phyloP scores from a whole-genome alignment of 2,888 invertebrate genomes.

The Aphidius colemani region DNA sequence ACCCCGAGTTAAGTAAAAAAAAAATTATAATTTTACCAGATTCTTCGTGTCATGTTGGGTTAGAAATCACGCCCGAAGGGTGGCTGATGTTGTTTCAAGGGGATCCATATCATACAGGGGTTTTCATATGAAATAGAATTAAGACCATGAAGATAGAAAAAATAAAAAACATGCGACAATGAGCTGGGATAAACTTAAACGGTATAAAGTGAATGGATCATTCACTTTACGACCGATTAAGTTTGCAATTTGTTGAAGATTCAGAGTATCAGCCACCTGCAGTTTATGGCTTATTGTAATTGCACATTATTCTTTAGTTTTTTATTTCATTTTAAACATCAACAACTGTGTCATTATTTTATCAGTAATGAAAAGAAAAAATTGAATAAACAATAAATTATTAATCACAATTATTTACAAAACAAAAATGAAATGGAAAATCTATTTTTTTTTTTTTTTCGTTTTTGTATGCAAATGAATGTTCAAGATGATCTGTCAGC shows the following conservation, averaged over 20 bases:
- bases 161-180: slow-evolving; percentile 33
- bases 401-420: no score
- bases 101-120: background rate
- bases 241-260: slow-evolving; percentile 43
- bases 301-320: background rate
- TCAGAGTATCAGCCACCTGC: background rate
- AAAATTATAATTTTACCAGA: slow-evolving; percentile 9
- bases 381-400: no score
- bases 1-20: background rate
- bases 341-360: background rate
- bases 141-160: slow-evolving; percentile 15
- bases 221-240: slow-evolving; percentile 58
- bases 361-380: no score
- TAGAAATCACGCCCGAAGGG: slow-evolving; percentile 18
- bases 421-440: no score
- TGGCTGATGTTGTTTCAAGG: slow-evolving; percentile 20
- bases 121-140: slow-evolving; percentile 2
- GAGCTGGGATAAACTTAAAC: slow-evolving; percentile 50
- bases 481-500: slow-evolving; percentile 8
- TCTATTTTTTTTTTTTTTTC: no score
- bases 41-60: slow-evolving; percentile 21
- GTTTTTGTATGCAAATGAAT: background rate
- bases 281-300: background rate
- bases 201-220: slow-evolving; percentile 48
- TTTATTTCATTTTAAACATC: background rate